These are phyloP conservation scores for Clarias platycephalus DNA, from an alignment of 2,797 vertebrate species.

Conservation along the genomic window DNA sequence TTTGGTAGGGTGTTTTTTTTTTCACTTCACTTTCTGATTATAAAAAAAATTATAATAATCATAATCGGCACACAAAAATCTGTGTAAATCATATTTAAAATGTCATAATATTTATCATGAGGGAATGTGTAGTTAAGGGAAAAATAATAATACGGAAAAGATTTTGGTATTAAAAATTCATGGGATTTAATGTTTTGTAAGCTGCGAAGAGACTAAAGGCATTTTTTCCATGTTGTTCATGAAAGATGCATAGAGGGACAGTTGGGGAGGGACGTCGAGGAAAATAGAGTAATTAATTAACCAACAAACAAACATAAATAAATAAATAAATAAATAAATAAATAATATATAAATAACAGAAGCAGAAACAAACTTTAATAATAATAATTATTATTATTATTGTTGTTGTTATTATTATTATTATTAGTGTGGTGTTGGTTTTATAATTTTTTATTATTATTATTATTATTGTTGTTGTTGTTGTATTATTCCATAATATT, in stretches of 20 bases:
- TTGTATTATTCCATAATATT: background rate
- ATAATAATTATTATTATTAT: too few relatives aligned
- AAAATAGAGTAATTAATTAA: background rate
- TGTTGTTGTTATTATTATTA: too few relatives aligned
- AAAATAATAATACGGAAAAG: background rate
- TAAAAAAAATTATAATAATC: background rate
- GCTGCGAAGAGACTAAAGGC: background rate
- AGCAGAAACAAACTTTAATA: background rate
- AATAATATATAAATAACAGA: background rate
- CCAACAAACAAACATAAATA: background rate
- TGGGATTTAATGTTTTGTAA: conserved; percentile 22
- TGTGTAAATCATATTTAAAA: conserved; percentile 32
- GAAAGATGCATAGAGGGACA: background rate
- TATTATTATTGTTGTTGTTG: background rate
- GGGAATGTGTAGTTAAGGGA: conserved; percentile 7
- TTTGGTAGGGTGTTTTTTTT: conserved; percentile 63
- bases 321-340: background rate
- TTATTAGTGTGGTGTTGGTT: background rate
- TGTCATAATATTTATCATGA: conserved; percentile 24
- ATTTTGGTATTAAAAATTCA: conserved; percentile 3
- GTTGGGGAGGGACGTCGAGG: too few relatives aligned
- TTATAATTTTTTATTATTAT: background rate
- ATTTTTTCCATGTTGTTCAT: conserved; percentile 5
- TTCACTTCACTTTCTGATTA: conserved; percentile 56
- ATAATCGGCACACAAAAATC: conserved; percentile 60